Evolutionary conservation across 2,888 invertebrate genomes (phyloP), one percentile per base, ranked within the genome.

Genomic region (Noctua comes): DNA sequence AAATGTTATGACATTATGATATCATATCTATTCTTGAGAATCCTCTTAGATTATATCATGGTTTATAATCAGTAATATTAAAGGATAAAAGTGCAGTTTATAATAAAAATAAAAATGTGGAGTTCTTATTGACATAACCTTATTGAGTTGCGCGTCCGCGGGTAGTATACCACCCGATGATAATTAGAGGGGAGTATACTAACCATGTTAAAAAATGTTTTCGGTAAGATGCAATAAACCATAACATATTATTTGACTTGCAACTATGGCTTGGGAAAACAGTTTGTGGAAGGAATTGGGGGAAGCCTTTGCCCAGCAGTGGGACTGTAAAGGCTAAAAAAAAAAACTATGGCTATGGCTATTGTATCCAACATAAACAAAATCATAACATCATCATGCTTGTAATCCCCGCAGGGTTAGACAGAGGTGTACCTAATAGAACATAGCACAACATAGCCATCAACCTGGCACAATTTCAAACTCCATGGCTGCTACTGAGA

Each of bases 1-100:
- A 80, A 75, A 70, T 36, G 36, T 59, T 76, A 77, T 82, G 80
- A 65, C 62, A 69, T 59, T 18, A 65, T n/a, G n/a, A 46, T 64
- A 46, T 31, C 40, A 31, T 46, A 76, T 65, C 13, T 71, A 8
- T 64, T 36, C 8, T 36, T 36, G 54, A 24, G n/a, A 36, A 64
- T 27, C 4, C 13, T 54, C 2, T 65, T 16, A 13, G 13, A 76
- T 64, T 51, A 51, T 51, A 24, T 21, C 31, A 24, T 36, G 5
- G 6, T n/a, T 8, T 13, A 18, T 43, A 6, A 31, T 71, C 18
- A 24, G 24, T 43, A 31, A 5, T 31, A 31, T 11, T 2, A 31
- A 24, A 1, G 11, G 27, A 69, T 16, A 68, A 40, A 54, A 43
- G 18, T 43, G 11, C 24, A 27, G 43, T 40, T 62, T 62, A 27